Evolutionary conservation across 1,140 invertebrate species (phyloP).

Genomic region (Leucophenga varia): DNA sequence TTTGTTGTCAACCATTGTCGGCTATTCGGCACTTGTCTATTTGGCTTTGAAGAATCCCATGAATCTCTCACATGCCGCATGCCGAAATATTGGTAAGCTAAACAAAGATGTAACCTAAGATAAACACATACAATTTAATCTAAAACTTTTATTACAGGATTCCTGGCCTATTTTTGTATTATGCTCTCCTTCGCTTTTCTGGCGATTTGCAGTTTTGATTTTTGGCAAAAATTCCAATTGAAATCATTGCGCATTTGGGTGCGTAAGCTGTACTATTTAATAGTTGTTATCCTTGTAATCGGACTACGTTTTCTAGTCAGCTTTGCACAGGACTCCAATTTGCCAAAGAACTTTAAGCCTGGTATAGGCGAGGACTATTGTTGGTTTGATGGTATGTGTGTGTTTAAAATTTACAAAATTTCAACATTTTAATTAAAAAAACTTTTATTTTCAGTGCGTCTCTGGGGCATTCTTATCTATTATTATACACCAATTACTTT

Average conservation of each 20-base stretch:
- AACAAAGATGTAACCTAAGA: not conserved
- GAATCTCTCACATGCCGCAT: slow-evolving; percentile 36
- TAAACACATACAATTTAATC: not conserved
- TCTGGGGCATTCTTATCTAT: slow-evolving; percentile 48
- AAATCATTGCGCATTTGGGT: slow-evolving; percentile 56
- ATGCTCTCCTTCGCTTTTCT: slow-evolving; percentile 76
- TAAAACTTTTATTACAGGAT: slow-evolving; percentile 48
- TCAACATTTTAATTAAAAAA: not conserved
- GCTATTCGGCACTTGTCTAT: slow-evolving; percentile 36
- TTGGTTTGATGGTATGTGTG: slow-evolving; percentile 61
- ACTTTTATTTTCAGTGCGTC: slow-evolving; percentile 28
- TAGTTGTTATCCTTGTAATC: slow-evolving; percentile 67
- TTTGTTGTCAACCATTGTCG: slow-evolving; percentile 29
- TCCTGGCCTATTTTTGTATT: slow-evolving; percentile 73
- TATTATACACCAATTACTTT: slow-evolving; percentile 38
- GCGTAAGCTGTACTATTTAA: slow-evolving; percentile 61
- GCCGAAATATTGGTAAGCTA: slow-evolving; percentile 38
- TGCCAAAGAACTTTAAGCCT: slow-evolving; percentile 58
- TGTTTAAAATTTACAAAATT: not conserved
- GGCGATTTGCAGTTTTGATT: slow-evolving; percentile 74
- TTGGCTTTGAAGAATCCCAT: slow-evolving; percentile 44
- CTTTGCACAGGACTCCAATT: slow-evolving; percentile 59
- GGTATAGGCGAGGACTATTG: slow-evolving; percentile 62
- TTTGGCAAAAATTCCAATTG: slow-evolving; percentile 70
- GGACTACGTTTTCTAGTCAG: slow-evolving; percentile 56